A percentile compares a stretch with the other conserved stretches of the same genome.
Conservation (phyloP, 2,888 invertebrate genomes). For the Petrolisthes manimaculis region DNA sequence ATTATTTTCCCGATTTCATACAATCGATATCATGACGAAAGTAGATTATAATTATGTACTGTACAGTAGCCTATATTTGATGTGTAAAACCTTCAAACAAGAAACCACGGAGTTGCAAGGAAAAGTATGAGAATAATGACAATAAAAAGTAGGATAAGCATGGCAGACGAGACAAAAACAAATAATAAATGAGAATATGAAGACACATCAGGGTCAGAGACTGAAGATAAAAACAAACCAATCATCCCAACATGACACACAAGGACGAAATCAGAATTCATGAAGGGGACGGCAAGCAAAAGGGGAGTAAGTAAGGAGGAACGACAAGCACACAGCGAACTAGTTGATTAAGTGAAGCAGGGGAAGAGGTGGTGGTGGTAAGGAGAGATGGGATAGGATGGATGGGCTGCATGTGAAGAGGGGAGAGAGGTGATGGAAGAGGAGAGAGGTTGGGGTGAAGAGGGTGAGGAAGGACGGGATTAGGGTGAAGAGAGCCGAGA, state of each 20-base stretch:
- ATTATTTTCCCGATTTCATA: too few relatives aligned
- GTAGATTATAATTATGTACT: too few relatives aligned
- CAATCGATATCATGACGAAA: too few relatives aligned
- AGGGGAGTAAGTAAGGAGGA: constrained; percentile 1
- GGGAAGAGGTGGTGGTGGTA: neutral
- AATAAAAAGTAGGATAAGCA: neutral
- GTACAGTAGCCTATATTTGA: too few relatives aligned
- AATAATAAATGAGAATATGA: constrained; percentile 2
- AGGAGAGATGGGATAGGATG: neutral
- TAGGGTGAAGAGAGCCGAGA: neutral
- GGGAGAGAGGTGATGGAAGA: neutral
- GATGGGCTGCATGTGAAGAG: neutral
- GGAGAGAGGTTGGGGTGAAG: neutral
- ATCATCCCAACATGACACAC: too few relatives aligned
- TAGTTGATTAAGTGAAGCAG: constrained; percentile 33
- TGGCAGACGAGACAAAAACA: neutral
- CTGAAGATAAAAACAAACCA: neutral
- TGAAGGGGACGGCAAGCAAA: neutral
- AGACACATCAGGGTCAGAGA: neutral
- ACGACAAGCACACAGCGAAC: constrained; percentile 36
- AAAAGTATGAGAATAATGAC: neutral
- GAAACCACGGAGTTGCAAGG: neutral
- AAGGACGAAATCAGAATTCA: constrained; percentile 26
- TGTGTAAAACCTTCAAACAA: too few relatives aligned
- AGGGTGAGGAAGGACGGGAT: neutral